Percentiles rank a stretch among this genome's conserved stretches.
Evolutionary conservation across 2,888 invertebrate genomes (phyloP).

Genomic region (Barypeithes pellucidus): DNA sequence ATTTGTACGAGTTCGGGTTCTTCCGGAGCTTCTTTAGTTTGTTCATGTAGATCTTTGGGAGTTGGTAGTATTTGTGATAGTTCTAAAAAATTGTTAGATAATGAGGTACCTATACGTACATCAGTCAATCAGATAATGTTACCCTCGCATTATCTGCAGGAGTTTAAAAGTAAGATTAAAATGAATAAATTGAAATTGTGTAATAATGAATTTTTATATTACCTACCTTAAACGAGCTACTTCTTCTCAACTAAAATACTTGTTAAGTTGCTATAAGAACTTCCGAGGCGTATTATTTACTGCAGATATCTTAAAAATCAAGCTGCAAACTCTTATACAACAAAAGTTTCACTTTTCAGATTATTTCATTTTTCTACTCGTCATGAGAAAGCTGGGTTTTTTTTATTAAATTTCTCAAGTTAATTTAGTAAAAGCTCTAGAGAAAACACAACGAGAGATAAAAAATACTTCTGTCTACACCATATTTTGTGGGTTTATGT

Average conservation of each 20-base stretch:
- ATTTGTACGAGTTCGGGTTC: conserved; percentile 66
- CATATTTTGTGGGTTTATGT: conserved; percentile 8
- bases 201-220: no score
- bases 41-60: conserved; percentile 61
- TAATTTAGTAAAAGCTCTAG: conserved; percentile 14
- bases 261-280: no score
- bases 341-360: conserved; percentile 1
- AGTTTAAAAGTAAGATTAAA: no score
- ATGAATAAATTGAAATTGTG: no score
- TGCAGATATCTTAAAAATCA: no score
- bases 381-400: background rate
- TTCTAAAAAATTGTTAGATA: conserved; percentile 59
- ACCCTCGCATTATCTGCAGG: no score
- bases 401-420: conserved; percentile 24
- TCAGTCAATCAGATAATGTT: no score
- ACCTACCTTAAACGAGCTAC: no score
- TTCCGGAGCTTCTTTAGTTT: conserved; percentile 59
- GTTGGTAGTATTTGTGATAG: conserved; percentile 64
- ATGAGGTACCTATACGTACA: background rate
- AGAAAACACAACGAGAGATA: conserved; percentile 12
- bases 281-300: no score
- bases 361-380: conserved; percentile 11
- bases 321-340: background rate
- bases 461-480: conserved; percentile 22
- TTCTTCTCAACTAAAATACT: no score